phyloP scores from a whole-genome alignment of 2,888 invertebrate species.

The Alitta virens region DNA sequence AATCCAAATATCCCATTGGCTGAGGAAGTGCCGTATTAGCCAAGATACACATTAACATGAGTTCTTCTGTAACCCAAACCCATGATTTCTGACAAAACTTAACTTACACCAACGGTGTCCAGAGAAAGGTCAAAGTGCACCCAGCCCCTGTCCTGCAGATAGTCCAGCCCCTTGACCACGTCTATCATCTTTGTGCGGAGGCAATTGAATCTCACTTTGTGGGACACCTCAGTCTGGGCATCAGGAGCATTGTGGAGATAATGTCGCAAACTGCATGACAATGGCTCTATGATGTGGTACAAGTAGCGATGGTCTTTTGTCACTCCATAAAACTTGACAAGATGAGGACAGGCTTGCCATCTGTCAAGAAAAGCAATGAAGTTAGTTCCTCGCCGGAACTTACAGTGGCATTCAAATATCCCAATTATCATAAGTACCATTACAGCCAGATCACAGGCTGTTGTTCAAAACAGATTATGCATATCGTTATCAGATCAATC shows the following conservation, averaged over 20 bases:
- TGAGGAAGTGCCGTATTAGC: no score
- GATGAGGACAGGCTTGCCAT: conserved; percentile 18
- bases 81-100: neutral
- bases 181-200: conserved; percentile 24
- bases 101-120: conserved; percentile 36
- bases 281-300: conserved; percentile 31
- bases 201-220: conserved; percentile 24
- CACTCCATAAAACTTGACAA: conserved; percentile 20
- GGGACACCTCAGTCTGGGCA: conserved; percentile 11
- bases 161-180: conserved; percentile 33
- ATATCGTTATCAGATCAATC: no score
- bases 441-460: no score
- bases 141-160: conserved; percentile 31
- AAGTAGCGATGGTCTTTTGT: conserved; percentile 11
- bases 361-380: conserved; percentile 2
- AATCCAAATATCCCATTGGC: no score
- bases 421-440: no score
- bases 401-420: no score
- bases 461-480: no score
- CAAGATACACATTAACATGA: no score
- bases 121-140: conserved; percentile 37
- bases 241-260: conserved; percentile 18
- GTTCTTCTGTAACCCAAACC: no score
- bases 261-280: conserved; percentile 29
- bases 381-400: no score